Conservation (phyloP, 2,888 invertebrate genomes). For the Gari tellinella region DNA sequence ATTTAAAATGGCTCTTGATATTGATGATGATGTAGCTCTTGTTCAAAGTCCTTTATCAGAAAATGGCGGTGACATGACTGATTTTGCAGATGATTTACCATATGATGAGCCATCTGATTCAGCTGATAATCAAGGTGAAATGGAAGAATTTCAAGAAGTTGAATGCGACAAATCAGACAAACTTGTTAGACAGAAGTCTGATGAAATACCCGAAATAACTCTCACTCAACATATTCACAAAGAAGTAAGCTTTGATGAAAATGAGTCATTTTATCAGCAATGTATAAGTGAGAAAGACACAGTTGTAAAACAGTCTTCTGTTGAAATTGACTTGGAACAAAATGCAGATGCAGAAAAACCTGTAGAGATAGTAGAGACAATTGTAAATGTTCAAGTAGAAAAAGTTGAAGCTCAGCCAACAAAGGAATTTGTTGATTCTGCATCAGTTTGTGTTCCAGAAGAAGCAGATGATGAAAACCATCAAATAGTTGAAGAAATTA, state of each 20-base stretch:
- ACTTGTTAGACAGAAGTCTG: constrained; percentile 72
- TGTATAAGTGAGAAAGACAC: background rate
- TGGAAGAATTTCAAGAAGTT: constrained; percentile 4
- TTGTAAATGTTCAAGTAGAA: background rate
- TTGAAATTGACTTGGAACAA: constrained; percentile 27
- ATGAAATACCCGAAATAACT: constrained; percentile 87
- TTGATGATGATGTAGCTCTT: constrained; percentile 54
- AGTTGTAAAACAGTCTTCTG: constrained; percentile 3
- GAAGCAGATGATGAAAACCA: constrained; percentile 56
- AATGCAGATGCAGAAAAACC: constrained; percentile 22
- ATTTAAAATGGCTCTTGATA: constrained; percentile 52
- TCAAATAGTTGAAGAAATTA: constrained; percentile 28
- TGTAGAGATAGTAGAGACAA: constrained; percentile 8
- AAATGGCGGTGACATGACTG: constrained; percentile 57
- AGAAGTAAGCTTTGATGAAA: constrained; percentile 69
- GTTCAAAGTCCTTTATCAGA: constrained; percentile 59
- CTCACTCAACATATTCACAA: constrained; percentile 87
- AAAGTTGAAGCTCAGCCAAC: background rate
- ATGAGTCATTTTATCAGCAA: constrained; percentile 34
- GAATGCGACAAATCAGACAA: constrained; percentile 29
- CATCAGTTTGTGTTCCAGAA: constrained; percentile 58
- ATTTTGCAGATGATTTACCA: constrained; percentile 53
- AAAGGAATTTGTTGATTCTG: background rate
- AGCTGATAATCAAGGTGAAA: background rate
- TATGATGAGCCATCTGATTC: constrained; percentile 34